Evolutionary conservation across 2,888 invertebrate genomes (phyloP).

Genomic region (Harpagoxenus sublaevis): DNA sequence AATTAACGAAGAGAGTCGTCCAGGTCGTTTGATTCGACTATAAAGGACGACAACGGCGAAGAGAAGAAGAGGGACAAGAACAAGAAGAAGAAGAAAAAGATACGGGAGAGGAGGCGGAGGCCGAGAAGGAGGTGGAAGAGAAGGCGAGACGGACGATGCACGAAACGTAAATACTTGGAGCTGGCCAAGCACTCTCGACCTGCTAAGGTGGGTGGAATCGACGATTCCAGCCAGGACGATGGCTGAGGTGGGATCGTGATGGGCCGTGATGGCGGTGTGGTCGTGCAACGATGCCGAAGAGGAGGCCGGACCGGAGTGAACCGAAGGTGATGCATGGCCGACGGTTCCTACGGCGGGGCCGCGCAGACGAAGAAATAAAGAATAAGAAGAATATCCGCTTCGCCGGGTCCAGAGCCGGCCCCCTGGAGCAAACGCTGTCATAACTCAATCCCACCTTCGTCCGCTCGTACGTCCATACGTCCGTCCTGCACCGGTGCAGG

Average conservation of each 20-base stretch:
- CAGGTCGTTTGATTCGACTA: conserved; percentile 68
- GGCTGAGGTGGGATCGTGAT: conserved; percentile 81
- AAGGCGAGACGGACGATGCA: conserved; percentile 37
- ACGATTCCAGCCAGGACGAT: conserved; percentile 75
- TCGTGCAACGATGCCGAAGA: conserved; percentile 77
- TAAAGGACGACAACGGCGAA: conserved; percentile 40
- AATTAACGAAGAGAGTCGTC: conserved; percentile 79
- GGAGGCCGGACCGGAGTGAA: conserved; percentile 84
- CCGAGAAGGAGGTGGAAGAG: conserved; percentile 38
- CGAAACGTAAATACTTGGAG: conserved; percentile 55
- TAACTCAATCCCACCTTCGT: conserved; percentile 86
- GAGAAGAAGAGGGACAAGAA: conserved; percentile 43
- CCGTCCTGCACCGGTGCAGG: conserved; percentile 77
- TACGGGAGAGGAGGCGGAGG: neutral
- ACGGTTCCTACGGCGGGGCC: conserved; percentile 82
- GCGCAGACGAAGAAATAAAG: conserved; percentile 83
- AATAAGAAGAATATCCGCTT: conserved; percentile 85
- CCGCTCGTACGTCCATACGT: conserved; percentile 76
- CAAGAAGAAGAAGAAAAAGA: conserved; percentile 24
- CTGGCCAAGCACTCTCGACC: conserved; percentile 58
- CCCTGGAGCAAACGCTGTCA: conserved; percentile 86
- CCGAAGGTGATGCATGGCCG: conserved; percentile 86
- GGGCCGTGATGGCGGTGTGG: conserved; percentile 78
- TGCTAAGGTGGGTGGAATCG: conserved; percentile 83
- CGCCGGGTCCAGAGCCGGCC: conserved; percentile 83